phyloP scores from a whole-genome alignment of 2,797 vertebrate species.

The Pipistrellus pipistrellus region DNA sequence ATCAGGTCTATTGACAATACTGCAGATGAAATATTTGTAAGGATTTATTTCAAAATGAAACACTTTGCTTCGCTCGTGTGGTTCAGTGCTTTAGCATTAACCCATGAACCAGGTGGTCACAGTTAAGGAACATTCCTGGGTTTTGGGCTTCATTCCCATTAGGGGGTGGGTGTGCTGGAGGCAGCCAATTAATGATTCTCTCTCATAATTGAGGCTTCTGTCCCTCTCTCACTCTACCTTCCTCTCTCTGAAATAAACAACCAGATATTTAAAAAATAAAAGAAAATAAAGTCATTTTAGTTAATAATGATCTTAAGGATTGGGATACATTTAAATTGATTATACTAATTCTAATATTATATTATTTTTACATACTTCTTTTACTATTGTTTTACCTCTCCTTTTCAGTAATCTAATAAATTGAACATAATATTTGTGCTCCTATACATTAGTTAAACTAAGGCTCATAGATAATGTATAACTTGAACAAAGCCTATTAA shows the following conservation, averaged over 20 bases:
- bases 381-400: neutral
- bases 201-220: too few species aligned
- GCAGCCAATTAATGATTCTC: too few species aligned
- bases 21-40: neutral
- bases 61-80: too few species aligned
- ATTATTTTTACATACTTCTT: neutral
- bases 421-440: neutral
- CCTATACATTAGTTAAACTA: neutral
- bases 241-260: too few species aligned
- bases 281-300: neutral
- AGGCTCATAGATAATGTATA: neutral
- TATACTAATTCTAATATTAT: neutral
- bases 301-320: neutral
- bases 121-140: too few species aligned
- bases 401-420: neutral
- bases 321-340: neutral
- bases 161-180: too few species aligned
- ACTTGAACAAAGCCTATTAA: neutral
- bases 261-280: neutral
- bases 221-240: too few species aligned
- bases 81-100: too few species aligned
- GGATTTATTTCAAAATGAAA: neutral
- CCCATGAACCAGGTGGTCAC: too few species aligned
- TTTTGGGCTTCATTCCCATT: too few species aligned
- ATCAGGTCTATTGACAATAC: neutral